Evolutionary conservation across 2,888 invertebrate species (phyloP).

Genomic region (Dorcus hopei): DNA sequence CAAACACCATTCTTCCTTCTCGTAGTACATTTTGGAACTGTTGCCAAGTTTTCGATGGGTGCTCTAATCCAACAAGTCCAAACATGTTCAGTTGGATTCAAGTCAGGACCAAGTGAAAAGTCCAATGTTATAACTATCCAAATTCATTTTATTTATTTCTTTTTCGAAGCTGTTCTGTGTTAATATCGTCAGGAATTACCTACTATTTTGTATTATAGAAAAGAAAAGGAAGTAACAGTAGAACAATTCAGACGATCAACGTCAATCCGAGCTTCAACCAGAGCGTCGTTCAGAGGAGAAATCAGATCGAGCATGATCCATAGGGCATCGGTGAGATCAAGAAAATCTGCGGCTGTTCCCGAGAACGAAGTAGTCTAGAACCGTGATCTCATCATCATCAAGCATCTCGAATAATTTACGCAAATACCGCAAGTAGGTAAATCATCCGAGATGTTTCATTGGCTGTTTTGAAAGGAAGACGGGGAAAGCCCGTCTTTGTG

Average conservation of each 20-base stretch:
- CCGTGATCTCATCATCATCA: not conserved
- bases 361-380: constrained; percentile 27
- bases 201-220: constrained; percentile 30
- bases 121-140: too few relatives aligned
- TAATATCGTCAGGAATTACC: too few relatives aligned
- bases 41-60: too few relatives aligned
- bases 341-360: constrained; percentile 42
- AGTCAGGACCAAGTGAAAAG: too few relatives aligned
- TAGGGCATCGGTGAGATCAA: constrained; percentile 53
- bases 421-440: not conserved
- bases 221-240: constrained; percentile 42
- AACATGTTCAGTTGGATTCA: too few relatives aligned
- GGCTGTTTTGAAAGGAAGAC: not conserved
- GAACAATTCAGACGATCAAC: constrained; percentile 36
- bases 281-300: constrained; percentile 64
- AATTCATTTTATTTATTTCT: too few relatives aligned
- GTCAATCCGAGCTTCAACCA: constrained; percentile 53
- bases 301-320: constrained; percentile 59
- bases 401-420: not conserved
- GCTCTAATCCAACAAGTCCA: too few relatives aligned
- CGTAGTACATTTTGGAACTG: too few relatives aligned
- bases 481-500: constrained; percentile 2
- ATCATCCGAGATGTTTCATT: not conserved
- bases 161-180: too few relatives aligned
- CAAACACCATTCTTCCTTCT: too few relatives aligned